Base-by-base conservation (phyloP, 2,888 invertebrate genomes). In the Orthosia gracilis region DNA sequence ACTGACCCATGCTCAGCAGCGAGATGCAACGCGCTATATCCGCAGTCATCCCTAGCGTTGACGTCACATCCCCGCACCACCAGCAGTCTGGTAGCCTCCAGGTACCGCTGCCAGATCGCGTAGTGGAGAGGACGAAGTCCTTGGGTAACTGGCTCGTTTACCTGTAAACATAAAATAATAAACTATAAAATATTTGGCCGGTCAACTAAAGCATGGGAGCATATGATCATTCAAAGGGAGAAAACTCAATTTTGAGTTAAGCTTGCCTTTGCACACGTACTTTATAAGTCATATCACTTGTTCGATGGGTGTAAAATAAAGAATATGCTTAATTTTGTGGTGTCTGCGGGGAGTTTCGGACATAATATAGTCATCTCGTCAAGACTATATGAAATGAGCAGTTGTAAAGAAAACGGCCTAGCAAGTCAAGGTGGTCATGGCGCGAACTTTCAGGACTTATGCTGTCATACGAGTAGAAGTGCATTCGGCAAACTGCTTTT, bases 71-170 rank as follows among this genome's bases (percentile, higher is more conserved):
- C 98, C 52, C 98, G 96, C 0, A 98, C 98, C 58, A 99, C 95
- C 65, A 99, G 95, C 69, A 99, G 96, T 69, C 98, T 97, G 0
- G 98, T 98, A 0, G 98, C 98, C 86, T 98, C 98, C 83, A 97
- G 96, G 91, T 98, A 97, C 47, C 98, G 97, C 91, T 98, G 98
- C 98, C 98, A 99, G 82, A 99, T 98, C 0, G 99, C 99, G 94
- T 99, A 99, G 95, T 99, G 99, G 52, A 99, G 95, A 0, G 99
- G 99, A 74, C 98, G 97, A 63, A 99, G 97, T 3, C 99, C 99
- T 92, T 98, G 98, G 0, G 98, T 98, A 49, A 99, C 98, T 40
- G 98, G 97, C 85, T 98, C 98, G 80, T 96, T 95, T 3, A 96
- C 96, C 96, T 96, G 84, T 1, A 61, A 67, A 59, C 0, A n/a